Evolutionary conservation across 2,113 vertebrate genomes (phyloP).

Genomic region (Oceanites oceanicus): DNA sequence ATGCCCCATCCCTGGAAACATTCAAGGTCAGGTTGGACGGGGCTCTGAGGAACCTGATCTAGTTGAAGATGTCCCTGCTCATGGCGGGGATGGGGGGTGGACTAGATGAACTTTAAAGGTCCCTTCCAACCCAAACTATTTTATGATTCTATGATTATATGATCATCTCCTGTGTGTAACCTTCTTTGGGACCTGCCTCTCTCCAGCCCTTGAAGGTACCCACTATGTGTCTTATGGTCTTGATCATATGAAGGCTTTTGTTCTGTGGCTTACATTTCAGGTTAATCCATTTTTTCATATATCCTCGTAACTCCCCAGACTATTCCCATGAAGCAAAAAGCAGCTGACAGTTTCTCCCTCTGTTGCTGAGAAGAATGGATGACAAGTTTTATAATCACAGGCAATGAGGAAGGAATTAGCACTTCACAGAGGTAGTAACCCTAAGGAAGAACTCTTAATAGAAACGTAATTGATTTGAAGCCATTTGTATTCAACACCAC

Average conservation of each 20-base stretch:
- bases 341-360: background rate
- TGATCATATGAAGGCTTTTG: background rate
- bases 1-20: no score
- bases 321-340: background rate
- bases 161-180: background rate
- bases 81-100: no score
- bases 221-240: background rate
- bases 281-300: background rate
- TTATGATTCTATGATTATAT: no score
- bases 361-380: background rate
- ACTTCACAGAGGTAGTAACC: background rate
- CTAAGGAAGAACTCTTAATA: background rate
- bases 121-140: no score
- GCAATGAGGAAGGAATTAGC: background rate
- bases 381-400: background rate
- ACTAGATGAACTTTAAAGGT: no score
- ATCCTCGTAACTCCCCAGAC: background rate
- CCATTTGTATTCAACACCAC: background rate
- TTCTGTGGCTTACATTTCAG: background rate
- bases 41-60: no score
- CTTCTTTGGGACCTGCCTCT: background rate
- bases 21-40: no score
- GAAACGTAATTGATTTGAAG: background rate
- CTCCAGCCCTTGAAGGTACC: background rate
- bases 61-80: no score